These are phyloP conservation scores for Drosophila meridionalis DNA, from an alignment of 2,888 invertebrate species.

Conservation along the genomic window DNA sequence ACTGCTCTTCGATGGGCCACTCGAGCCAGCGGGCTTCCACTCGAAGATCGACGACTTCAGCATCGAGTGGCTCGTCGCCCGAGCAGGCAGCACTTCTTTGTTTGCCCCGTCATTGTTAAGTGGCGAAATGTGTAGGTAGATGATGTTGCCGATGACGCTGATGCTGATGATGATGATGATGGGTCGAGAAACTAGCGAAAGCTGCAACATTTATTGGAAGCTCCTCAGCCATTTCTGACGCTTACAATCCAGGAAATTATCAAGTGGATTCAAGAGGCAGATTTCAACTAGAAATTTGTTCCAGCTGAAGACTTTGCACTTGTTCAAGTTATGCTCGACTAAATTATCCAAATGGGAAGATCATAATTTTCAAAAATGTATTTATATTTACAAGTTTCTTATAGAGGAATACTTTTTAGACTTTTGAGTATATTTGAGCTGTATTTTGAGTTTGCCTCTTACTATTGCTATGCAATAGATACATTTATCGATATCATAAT, in stretches of 20 bases:
- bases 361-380: background rate
- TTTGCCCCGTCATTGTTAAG: constrained; percentile 46
- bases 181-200: constrained; percentile 45
- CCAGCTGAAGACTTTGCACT: background rate
- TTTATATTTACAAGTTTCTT: background rate
- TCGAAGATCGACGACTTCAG: constrained; percentile 32
- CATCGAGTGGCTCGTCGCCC: constrained; percentile 38
- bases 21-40: constrained; percentile 31
- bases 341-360: background rate
- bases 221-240: constrained; percentile 22
- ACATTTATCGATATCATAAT: background rate
- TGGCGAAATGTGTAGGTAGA: constrained; percentile 64
- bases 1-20: constrained; percentile 43
- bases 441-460: no score
- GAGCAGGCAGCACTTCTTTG: constrained; percentile 36
- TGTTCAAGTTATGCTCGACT: background rate
- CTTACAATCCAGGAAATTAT: constrained; percentile 24
- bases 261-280: background rate
- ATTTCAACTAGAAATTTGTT: background rate
- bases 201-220: constrained; percentile 29
- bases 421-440: no score
- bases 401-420: no score
- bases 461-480: background rate
- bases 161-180: constrained; percentile 8
- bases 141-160: constrained; percentile 10